Evolutionary conservation across 2,888 invertebrate species (phyloP), one percentile per base, ranked within the genome.

Genomic region (Campoplex capitator): DNA sequence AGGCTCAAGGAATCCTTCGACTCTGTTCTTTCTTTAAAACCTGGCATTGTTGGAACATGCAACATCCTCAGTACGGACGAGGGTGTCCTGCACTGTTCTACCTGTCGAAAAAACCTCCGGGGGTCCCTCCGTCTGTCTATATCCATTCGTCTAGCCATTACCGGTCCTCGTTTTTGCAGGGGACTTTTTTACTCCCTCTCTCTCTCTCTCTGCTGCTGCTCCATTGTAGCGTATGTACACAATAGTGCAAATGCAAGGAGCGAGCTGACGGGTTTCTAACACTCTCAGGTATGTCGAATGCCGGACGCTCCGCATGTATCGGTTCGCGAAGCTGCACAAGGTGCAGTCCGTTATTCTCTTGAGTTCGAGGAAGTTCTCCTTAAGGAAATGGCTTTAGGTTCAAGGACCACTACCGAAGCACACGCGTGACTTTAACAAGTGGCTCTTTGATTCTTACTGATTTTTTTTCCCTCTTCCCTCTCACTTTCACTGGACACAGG

Each of bases 61-160:
- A 62, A 62, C 58, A 48, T 32, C 58, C 16, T 35, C 54, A 48
- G 18, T 65, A 75, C 67, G 79, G 42, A 45, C 51, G 67, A 74
- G 67, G 67, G 81, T 81, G 62, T 77, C 68, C 67, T 68, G 28
- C 54, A 65, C 45, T 42, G 77, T 77, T 84, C 65, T 84, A 87
- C 87, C 87, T 87, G 87, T 79, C 76, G 75, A 75, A 65, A 83
- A 82, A 76, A 71, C n/a, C 48, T 65, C 70, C 87, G 28, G 87
- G 82, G 78, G 78, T 82, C 76, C 83, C 23, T 75, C 76, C 62
- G 42, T 54, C 54, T 56, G 42, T 42, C 74, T 58, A 45, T 58
- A 54, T 58, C 51, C 48, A 35, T 42, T 54, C 75, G 83, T 80
- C 65, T 62, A 74, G 58, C 67, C 58, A 74, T 38, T 65, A 71